Evolutionary conservation across 2,797 vertebrate genomes (phyloP).

Genomic region (Megalops cyprinoides): DNA sequence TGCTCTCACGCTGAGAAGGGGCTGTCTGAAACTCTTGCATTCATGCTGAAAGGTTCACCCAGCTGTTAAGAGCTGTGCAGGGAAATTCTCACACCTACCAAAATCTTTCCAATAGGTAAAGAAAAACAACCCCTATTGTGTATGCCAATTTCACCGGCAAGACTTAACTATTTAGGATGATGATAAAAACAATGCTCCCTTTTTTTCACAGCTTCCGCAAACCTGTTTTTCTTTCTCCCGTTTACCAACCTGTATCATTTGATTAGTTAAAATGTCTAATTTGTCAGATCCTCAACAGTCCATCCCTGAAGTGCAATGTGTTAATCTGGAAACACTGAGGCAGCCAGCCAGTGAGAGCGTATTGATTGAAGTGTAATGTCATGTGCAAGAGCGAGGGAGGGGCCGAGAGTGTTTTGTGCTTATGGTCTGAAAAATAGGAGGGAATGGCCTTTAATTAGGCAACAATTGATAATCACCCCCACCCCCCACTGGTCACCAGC

Average conservation of each 20-base stretch:
- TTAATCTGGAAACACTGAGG: constrained; percentile 79
- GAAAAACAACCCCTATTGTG: not conserved
- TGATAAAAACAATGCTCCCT: not conserved
- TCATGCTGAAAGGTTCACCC: not conserved
- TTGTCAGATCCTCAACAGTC: constrained; percentile 64
- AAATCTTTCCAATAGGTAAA: not conserved
- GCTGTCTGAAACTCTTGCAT: not conserved
- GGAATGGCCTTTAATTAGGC: constrained; percentile 91
- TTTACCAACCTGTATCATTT: not conserved
- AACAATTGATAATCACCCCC: constrained; percentile 81
- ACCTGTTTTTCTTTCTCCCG: not conserved
- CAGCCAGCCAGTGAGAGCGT: constrained; percentile 83
- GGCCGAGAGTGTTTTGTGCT: constrained; percentile 73
- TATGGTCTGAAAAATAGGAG: constrained; percentile 93
- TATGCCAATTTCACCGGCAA: not conserved
- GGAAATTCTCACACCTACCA: not conserved
- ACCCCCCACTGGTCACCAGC: constrained; percentile 70
- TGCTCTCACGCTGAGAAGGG: not conserved
- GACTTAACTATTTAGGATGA: not conserved
- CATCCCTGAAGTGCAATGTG: constrained; percentile 83
- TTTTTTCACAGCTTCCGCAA: not conserved
- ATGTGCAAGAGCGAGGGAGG: constrained; percentile 78
- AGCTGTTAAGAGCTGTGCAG: not conserved
- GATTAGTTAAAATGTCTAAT: not conserved
- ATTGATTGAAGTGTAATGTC: constrained; percentile 87